Evolutionary conservation across 2,113 vertebrate genomes (phyloP).

Genomic region (Salvelinus fontinalis): DNA sequence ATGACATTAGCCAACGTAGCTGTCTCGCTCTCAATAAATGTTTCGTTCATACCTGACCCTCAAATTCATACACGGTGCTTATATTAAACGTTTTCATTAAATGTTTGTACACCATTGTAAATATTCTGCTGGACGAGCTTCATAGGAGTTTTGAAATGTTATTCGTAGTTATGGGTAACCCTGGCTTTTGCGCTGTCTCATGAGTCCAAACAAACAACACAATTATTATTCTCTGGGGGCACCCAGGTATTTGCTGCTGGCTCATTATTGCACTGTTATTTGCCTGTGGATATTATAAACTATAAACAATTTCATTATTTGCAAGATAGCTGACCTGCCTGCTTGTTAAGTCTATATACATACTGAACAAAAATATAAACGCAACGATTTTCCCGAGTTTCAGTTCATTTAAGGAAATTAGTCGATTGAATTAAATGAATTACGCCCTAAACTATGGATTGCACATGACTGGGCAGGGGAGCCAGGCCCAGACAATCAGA

Average conservation of each 20-base stretch:
- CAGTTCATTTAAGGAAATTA: no score
- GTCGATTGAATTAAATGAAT: no score
- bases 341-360: background rate
- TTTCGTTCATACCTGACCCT: background rate
- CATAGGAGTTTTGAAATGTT: slow-evolving; percentile 3
- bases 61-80: background rate
- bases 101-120: background rate
- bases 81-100: background rate
- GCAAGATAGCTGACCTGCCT: background rate
- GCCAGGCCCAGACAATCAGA: no score
- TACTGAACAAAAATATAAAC: no score
- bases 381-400: no score
- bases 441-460: no score
- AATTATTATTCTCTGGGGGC: background rate
- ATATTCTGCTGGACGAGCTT: background rate
- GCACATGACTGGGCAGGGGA: no score
- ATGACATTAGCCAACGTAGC: background rate
- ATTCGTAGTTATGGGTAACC: background rate
- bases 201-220: background rate
- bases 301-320: background rate
- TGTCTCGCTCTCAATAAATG: background rate
- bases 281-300: background rate
- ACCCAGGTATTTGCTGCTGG: background rate
- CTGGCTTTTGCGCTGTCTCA: slow-evolving; percentile 11
- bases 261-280: background rate